Conservation (phyloP, 2,888 invertebrate genomes). For the Drosophila basisetae region DNA sequence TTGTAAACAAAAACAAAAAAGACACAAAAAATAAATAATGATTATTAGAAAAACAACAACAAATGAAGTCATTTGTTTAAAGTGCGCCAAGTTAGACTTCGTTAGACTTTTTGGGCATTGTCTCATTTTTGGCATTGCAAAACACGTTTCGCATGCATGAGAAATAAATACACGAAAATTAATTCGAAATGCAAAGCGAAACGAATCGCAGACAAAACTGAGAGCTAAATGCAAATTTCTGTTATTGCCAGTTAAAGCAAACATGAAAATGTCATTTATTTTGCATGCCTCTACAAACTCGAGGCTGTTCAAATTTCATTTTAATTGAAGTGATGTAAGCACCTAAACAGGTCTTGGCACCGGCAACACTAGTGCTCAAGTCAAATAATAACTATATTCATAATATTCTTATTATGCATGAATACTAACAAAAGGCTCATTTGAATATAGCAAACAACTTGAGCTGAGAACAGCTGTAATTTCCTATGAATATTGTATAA, state of each 20-base stretch:
- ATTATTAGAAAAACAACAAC: conserved; percentile 1
- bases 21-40: not conserved
- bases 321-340: conserved; percentile 51
- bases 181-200: conserved; percentile 53
- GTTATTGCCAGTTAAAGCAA: conserved; percentile 7
- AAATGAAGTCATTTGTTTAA: conserved; percentile 54
- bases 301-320: conserved; percentile 37
- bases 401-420: not conserved
- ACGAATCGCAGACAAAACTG: conserved; percentile 27
- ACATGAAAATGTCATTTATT: conserved; percentile 46
- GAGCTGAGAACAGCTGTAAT: not conserved
- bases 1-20: not conserved
- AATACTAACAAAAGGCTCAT: not conserved
- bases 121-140: conserved; percentile 52
- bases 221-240: conserved; percentile 51
- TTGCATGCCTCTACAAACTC: conserved; percentile 21
- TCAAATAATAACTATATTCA: not conserved
- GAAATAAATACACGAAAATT: conserved; percentile 40
- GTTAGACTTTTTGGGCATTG: not conserved
- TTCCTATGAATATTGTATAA: not conserved
- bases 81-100: conserved; percentile 18
- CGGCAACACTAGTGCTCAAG: not conserved
- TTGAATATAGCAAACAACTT: not conserved
- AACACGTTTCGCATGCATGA: conserved; percentile 70
- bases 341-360: conserved; percentile 26